phyloP scores from a whole-genome alignment of 1,140 invertebrate genomes.

The Drosophila littoralis region DNA sequence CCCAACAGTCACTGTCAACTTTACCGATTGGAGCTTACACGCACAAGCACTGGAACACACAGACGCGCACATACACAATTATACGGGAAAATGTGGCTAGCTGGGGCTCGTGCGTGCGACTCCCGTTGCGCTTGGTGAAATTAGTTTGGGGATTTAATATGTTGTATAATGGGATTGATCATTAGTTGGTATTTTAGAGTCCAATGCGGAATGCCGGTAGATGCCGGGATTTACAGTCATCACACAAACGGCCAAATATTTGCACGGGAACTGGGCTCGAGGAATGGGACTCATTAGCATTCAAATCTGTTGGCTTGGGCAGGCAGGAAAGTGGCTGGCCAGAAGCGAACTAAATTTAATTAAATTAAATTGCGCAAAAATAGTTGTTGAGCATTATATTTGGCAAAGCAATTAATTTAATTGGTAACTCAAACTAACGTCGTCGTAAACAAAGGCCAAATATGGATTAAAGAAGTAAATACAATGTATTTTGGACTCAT shows the following conservation, averaged over 20 bases:
- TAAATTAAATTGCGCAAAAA: conserved; percentile 12
- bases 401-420: not conserved
- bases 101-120: conserved; percentile 22
- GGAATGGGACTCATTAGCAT: conserved; percentile 18
- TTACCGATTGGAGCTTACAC: not conserved
- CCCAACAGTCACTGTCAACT: conserved; percentile 39
- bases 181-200: conserved; percentile 51
- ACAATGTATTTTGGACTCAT: no score
- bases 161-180: conserved; percentile 65
- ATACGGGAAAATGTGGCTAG: not conserved
- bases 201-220: not conserved
- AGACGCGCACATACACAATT: not conserved
- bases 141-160: conserved; percentile 72
- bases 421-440: not conserved
- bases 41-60: conserved; percentile 3
- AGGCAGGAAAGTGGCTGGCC: no score
- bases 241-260: conserved; percentile 28
- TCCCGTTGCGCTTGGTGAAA: conserved; percentile 52
- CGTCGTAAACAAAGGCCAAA: no score
- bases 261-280: not conserved
- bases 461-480: no score
- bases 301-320: not conserved
- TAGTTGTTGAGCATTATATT: not conserved
- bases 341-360: conserved; percentile 7
- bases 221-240: not conserved